phyloP scores from a whole-genome alignment of 2,888 invertebrate species.

The Deroplatys truncata region DNA sequence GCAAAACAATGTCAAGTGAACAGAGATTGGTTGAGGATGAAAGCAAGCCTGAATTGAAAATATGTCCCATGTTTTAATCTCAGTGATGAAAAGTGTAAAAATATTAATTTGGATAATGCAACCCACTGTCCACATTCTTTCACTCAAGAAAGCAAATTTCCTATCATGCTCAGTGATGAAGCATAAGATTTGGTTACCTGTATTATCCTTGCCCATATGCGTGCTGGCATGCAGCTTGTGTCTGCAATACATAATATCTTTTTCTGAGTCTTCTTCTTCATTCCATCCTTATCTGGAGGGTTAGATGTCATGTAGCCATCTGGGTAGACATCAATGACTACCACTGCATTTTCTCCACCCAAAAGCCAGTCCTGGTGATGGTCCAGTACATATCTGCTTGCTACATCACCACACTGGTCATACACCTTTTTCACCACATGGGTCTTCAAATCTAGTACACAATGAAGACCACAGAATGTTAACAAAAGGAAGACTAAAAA shows the following conservation, averaged over 20 bases:
- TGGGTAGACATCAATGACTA: constrained; percentile 63
- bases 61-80: too few relatives aligned
- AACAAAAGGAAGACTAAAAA: neutral
- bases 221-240: constrained; percentile 47
- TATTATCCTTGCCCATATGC: constrained; percentile 42
- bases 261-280: constrained; percentile 38
- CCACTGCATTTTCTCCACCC: constrained; percentile 55
- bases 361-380: constrained; percentile 50
- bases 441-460: constrained; percentile 53
- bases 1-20: too few relatives aligned
- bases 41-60: too few relatives aligned
- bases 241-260: constrained; percentile 64
- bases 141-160: too few relatives aligned
- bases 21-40: too few relatives aligned
- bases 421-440: constrained; percentile 55
- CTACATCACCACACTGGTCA: constrained; percentile 53
- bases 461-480: neutral
- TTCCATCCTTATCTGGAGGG: constrained; percentile 39
- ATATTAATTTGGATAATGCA: too few relatives aligned
- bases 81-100: too few relatives aligned
- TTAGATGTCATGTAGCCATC: constrained; percentile 52
- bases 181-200: neutral
- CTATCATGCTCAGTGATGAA: neutral
- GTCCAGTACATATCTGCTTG: constrained; percentile 46
- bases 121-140: too few relatives aligned